These are phyloP conservation scores for Leuctra nigra DNA, from an alignment of 2,888 invertebrate genomes.

Conservation along the genomic window DNA sequence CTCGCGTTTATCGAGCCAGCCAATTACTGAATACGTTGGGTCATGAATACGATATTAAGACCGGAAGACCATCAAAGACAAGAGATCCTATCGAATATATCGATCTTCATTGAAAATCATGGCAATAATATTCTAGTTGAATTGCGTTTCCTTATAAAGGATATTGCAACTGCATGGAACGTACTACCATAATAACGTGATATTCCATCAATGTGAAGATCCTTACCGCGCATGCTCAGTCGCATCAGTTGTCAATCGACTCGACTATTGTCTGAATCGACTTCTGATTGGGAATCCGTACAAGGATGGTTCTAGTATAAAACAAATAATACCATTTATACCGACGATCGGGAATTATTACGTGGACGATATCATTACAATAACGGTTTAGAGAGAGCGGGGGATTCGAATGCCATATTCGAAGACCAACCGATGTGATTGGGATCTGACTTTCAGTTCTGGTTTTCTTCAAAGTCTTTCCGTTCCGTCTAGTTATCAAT, in stretches of 20 bases:
- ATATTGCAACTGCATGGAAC: not conserved
- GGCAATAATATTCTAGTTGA: not conserved
- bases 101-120: not conserved
- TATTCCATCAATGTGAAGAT: constrained; percentile 6
- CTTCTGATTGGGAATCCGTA: constrained; percentile 3
- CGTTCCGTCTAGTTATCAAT: not conserved
- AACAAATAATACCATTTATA: not conserved
- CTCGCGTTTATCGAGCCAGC: not conserved
- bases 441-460: not conserved
- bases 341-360: not conserved
- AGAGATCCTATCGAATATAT: no score
- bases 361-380: not conserved
- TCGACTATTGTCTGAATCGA: not conserved
- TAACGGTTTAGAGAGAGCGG: not conserved
- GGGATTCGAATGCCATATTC: not conserved
- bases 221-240: not conserved
- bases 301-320: not conserved
- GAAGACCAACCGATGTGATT: not conserved
- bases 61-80: not conserved
- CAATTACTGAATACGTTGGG: constrained; percentile 1
- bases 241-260: not conserved
- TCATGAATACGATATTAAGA: not conserved
- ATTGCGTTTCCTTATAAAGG: not conserved
- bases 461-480: not conserved
- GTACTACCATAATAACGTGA: not conserved